Evolutionary conservation across 2,888 invertebrate species (phyloP).

Genomic region (Exocentrus adspersus): DNA sequence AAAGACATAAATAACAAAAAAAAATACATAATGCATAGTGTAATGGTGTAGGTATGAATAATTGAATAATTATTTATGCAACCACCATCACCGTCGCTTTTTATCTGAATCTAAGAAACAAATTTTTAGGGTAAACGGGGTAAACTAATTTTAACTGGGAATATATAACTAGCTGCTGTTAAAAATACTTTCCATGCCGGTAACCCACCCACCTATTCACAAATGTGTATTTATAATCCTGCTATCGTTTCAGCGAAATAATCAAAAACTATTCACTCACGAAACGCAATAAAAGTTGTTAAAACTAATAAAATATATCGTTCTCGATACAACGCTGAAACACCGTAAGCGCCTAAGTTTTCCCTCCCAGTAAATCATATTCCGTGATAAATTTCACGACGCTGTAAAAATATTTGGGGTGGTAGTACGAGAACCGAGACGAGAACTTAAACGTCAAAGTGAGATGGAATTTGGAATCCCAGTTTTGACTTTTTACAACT

Average conservation of each 20-base stretch:
- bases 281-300: slow-evolving; percentile 30
- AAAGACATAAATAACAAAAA: too few relatives aligned
- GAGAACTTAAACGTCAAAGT: too few relatives aligned
- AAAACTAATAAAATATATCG: slow-evolving; percentile 30
- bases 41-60: too few relatives aligned
- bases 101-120: too few relatives aligned
- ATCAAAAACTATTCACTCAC: slow-evolving; percentile 16
- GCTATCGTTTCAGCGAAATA: slow-evolving; percentile 2
- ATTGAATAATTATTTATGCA: too few relatives aligned
- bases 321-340: slow-evolving; percentile 23
- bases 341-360: slow-evolving; percentile 39
- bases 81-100: too few relatives aligned
- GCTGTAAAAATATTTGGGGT: slow-evolving; percentile 53
- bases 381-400: slow-evolving; percentile 56
- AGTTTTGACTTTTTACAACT: too few relatives aligned
- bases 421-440: slow-evolving; percentile 32
- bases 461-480: too few relatives aligned
- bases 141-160: too few relatives aligned
- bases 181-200: background rate
- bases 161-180: too few relatives aligned
- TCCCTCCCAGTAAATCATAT: slow-evolving; percentile 52
- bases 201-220: background rate
- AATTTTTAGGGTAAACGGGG: too few relatives aligned
- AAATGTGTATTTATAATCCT: slow-evolving; percentile 20
- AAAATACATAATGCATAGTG: too few relatives aligned